phyloP scores from a whole-genome alignment of 2,113 vertebrate genomes.

The Melanotaenia duboulayi region DNA sequence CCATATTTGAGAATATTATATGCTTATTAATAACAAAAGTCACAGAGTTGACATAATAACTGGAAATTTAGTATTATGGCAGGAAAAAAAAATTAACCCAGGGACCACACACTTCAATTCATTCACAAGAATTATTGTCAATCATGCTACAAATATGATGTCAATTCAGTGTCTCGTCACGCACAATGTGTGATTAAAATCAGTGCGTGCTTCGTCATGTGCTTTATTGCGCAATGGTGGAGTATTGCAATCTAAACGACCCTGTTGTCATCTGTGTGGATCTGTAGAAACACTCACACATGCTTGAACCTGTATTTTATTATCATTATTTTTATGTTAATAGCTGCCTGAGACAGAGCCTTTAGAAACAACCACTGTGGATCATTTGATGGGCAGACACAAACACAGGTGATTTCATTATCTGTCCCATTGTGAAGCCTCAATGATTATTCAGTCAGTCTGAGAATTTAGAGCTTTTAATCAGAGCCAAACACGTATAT shows the following conservation, averaged over 20 bases:
- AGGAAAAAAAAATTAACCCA: too few relatives aligned
- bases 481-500: not conserved
- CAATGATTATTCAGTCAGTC: not conserved
- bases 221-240: slow-evolving; percentile 35
- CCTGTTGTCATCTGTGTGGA: not conserved
- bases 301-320: not conserved
- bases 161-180: not conserved
- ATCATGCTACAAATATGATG: not conserved
- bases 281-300: not conserved
- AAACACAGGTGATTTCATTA: too few relatives aligned
- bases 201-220: not conserved
- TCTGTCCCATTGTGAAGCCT: too few relatives aligned
- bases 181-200: not conserved
- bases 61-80: too few relatives aligned
- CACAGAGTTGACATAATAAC: too few relatives aligned
- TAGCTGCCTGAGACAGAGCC: not conserved
- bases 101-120: too few relatives aligned
- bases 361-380: not conserved
- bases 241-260: not conserved
- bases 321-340: not conserved
- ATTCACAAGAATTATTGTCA: not conserved
- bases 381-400: not conserved
- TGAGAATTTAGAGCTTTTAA: not conserved
- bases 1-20: too few relatives aligned
- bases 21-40: too few relatives aligned